Conservation (phyloP, 2,797 vertebrate species). For the Neosilurus mollespiculum region DNA sequence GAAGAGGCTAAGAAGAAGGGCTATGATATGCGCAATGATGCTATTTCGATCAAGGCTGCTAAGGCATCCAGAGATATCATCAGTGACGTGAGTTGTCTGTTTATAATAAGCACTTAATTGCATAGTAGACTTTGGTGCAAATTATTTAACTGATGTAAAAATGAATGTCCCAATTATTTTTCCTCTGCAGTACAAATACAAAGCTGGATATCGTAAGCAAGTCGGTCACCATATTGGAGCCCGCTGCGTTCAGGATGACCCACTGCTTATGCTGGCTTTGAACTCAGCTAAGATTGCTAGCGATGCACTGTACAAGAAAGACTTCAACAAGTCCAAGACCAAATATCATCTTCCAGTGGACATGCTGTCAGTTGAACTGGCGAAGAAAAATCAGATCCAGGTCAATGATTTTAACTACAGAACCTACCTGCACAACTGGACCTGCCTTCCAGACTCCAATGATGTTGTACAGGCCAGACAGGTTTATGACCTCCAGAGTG, state of each 20-base stretch:
- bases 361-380: slow-evolving; percentile 85
- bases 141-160: slow-evolving; percentile 42
- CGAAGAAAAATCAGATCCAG: slow-evolving; percentile 82
- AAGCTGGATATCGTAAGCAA: slow-evolving; percentile 85
- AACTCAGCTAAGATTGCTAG: slow-evolving; percentile 87
- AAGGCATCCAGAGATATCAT: slow-evolving; percentile 82
- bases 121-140: not conserved
- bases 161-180: slow-evolving; percentile 69
- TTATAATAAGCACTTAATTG: not conserved
- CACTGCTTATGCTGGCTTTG: slow-evolving; percentile 81
- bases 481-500: slow-evolving; percentile 78
- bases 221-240: slow-evolving; percentile 92
- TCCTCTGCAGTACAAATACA: slow-evolving; percentile 71
- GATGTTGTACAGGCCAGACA: slow-evolving; percentile 79
- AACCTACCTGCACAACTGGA: slow-evolving; percentile 83
- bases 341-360: slow-evolving; percentile 82
- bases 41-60: slow-evolving; percentile 78
- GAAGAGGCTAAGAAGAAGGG: slow-evolving; percentile 83
- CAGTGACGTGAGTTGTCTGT: slow-evolving; percentile 76
- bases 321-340: slow-evolving; percentile 89
- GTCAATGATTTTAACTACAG: slow-evolving; percentile 84
- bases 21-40: slow-evolving; percentile 80
- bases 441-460: slow-evolving; percentile 84
- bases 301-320: slow-evolving; percentile 80
- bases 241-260: slow-evolving; percentile 85